Base-by-base conservation (phyloP, 2,888 invertebrate species). In the Hydriomena furcata region DNA sequence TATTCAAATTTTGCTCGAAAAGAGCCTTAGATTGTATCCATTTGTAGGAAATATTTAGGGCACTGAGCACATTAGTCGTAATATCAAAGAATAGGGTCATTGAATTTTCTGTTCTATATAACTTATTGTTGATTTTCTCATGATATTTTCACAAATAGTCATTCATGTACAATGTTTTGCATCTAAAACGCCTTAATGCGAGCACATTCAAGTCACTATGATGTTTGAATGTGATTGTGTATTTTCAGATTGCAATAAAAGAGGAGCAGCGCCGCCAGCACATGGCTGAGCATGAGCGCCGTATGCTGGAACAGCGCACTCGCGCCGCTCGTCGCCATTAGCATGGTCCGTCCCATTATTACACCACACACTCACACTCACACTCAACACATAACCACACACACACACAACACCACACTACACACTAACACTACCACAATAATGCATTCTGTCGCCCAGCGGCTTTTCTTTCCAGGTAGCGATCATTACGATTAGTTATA, bases 221-320 rank as follows among this genome's bases (percentile, higher is more conserved):
- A 17, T 17, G 17, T 17, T 4, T 17, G 4, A 30, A 41, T n/a
- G 43, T 30, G 1, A 31, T 13, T 32, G 11, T 27, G 8, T 25
- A 13, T 7, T 82, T 85, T 23, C 76, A 97, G 97, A 97, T 97
- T 76, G 95, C 95, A 61, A 93, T 95, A 71, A 97, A 97, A 82
- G 97, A 97, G 88, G 95, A 96, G 79, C 94, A 95, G 82, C 92
- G 97, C 46, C 93, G 95, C 46, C 94, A 95, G 72, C 95, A 96
- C 67, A 95, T 97, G 94, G 95, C 95, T 38, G 97, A 97, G 80
- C 95, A 97, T 71, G 96, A 96, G 76, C 92, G 95, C 48, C 92
- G 95, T 65, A 82, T 95, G 76, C 94, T 94, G 83, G 96, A 95
- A 84, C 92, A 94, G 74, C 92, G 93, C 55, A 20, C 37, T 6